Evolutionary conservation across 2,797 vertebrate species (phyloP).

Genomic region (Chrysocyon brachyurus): DNA sequence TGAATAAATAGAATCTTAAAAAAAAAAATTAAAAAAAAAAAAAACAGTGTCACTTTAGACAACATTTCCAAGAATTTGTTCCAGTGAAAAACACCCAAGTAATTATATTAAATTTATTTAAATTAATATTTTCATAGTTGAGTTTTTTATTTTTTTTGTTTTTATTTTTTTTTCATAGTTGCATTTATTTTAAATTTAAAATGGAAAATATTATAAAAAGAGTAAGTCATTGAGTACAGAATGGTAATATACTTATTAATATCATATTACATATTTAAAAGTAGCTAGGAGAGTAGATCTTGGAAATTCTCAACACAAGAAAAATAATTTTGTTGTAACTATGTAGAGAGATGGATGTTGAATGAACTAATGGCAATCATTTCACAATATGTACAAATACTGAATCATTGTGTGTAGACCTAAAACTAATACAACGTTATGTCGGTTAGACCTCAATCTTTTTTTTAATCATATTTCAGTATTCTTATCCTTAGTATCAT

Average conservation of each 20-base stretch:
- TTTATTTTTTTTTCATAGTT: neutral
- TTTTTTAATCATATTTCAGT: neutral
- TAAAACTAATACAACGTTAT: neutral
- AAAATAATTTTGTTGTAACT: neutral
- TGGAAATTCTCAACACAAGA: neutral
- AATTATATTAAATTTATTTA: neutral
- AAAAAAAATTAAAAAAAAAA: too few species aligned
- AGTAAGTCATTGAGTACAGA: neutral
- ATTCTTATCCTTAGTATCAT: neutral
- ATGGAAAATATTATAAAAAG: neutral
- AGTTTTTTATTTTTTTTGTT: neutral
- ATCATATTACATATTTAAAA: neutral
- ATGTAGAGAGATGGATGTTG: neutral
- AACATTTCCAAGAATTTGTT: neutral
- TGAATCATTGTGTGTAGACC: neutral
- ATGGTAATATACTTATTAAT: neutral
- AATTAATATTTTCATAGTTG: neutral
- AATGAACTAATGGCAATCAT: neutral
- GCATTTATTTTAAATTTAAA: conserved; percentile 25
- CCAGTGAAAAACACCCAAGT: neutral
- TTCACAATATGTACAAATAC: neutral
- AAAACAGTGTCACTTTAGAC: neutral
- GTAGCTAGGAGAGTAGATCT: neutral
- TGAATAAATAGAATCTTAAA: too few species aligned
- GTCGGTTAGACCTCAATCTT: neutral